Conservation (phyloP, 1,140 invertebrate species). For the Ectropis grisescens region DNA sequence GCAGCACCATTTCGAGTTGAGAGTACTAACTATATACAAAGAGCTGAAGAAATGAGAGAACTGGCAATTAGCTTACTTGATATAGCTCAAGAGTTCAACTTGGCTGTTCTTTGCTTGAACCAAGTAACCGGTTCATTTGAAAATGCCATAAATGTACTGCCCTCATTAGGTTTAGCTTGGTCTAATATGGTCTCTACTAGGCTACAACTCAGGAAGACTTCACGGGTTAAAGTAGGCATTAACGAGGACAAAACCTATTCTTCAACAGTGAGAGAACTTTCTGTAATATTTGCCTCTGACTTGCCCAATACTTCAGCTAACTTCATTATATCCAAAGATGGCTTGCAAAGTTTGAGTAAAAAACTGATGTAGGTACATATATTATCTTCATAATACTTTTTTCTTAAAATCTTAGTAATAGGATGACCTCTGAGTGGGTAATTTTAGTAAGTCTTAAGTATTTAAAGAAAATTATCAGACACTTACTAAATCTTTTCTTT, state of each 20-base stretch:
- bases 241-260: slow-evolving; percentile 1
- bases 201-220: slow-evolving; percentile 28
- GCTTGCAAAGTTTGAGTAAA: slow-evolving; percentile 18
- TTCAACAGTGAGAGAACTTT: slow-evolving; percentile 25
- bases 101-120: slow-evolving; percentile 47
- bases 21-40: slow-evolving; percentile 42
- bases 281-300: slow-evolving; percentile 32
- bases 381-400: no score
- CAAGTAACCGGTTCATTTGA: slow-evolving; percentile 46
- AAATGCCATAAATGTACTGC: slow-evolving; percentile 26
- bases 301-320: slow-evolving; percentile 20
- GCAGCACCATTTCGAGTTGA: slow-evolving; percentile 52
- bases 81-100: slow-evolving; percentile 32
- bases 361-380: no score
- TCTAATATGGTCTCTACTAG: slow-evolving; percentile 49
- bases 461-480: no score
- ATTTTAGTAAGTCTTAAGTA: no score
- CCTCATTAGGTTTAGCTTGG: slow-evolving; percentile 50
- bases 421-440: no score
- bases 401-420: no score
- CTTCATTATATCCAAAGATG: slow-evolving; percentile 33
- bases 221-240: not conserved
- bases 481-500: no score
- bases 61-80: slow-evolving; percentile 28
- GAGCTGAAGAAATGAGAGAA: slow-evolving; percentile 50